A percentile compares a stretch with the other conserved stretches of the same genome.
Conservation (phyloP, 2,888 invertebrate species). For the Chymomyza caudatula region DNA sequence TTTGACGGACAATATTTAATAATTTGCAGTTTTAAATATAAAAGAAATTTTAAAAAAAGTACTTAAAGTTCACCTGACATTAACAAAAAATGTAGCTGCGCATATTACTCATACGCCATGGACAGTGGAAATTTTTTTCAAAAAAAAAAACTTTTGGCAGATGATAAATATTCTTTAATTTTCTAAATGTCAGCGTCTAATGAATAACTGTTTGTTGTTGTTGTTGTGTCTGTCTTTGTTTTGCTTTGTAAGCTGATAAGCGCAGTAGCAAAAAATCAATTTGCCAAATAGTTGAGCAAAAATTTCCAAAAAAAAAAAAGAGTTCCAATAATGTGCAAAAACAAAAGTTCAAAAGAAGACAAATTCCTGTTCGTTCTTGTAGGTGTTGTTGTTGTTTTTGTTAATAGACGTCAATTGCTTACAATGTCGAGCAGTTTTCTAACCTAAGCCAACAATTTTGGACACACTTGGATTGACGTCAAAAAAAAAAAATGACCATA, state of each 20-base stretch:
- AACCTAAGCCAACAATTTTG: slow-evolving; percentile 41
- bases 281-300: not conserved
- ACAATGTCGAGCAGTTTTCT: not conserved
- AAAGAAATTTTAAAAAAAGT: slow-evolving; percentile 17
- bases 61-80: not conserved
- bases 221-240: not conserved
- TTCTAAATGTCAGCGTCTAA: slow-evolving; percentile 15
- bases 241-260: slow-evolving; percentile 6
- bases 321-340: not conserved
- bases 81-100: not conserved
- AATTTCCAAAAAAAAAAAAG: not conserved
- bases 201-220: slow-evolving; percentile 18
- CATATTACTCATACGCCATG: slow-evolving; percentile 44
- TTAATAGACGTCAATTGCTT: not conserved
- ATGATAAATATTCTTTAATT: slow-evolving; percentile 27
- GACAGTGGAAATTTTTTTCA: slow-evolving; percentile 28
- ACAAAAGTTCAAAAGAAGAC: not conserved
- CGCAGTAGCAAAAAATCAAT: not conserved
- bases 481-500: slow-evolving; percentile 16
- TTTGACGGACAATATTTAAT: slow-evolving; percentile 17
- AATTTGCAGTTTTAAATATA: not conserved
- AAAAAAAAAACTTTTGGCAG: slow-evolving; percentile 5
- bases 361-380: not conserved
- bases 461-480: slow-evolving; percentile 27
- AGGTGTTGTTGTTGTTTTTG: not conserved